Base-by-base conservation (phyloP, 1,140 invertebrate genomes). In the Musca vetustissima region DNA sequence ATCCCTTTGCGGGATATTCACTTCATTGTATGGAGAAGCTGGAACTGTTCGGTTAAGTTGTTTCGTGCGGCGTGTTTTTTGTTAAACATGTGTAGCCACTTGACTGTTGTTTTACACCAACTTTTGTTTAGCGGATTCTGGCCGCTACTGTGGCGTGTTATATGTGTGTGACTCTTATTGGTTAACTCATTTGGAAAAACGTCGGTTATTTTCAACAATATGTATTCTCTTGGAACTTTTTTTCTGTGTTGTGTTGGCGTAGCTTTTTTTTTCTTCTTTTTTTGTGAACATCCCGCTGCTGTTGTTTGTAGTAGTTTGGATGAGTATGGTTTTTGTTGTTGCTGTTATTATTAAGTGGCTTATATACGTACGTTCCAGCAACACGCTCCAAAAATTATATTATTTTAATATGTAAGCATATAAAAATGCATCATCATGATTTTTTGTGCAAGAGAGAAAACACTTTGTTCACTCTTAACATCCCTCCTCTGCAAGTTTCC, bases 301-400 rank as follows among this genome's bases (percentile, higher is more conserved):
- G 57, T 61, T 61, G 57, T 61, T 61, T 43, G 36, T 43, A 43
- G 57, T 61, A 36, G 57, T 61, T 19, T 36, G 17, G 19, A 43
- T 43, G n/a, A 43, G 36, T 43, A 43, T 43, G 6, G 6, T 43
- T 43, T 43, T 43, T n/a, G n/a, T n/a, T n/a, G n/a, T n/a, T n/a
- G n/a, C n/a, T n/a, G n/a, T 43, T 61, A 17, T 61, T 61, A 61
- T 61, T 61, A 61, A 61, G 57, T 61, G 57, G 57, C 57, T 61
- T 17, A 4, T 32, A 17, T 32, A 13, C n/a, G 2, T 22, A 28
- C 17, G 52, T 24, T 28, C 25, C 55, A 59, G 24, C 24, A 36
- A 61, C 57, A 61, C 57, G 57, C 57, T 61, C 57, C 57, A 61
- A 36, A 61, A 61, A 61, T 61, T 61, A 61, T 61, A 61, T 61